Evolutionary conservation across 2,888 invertebrate species (phyloP), one percentile per base, ranked within the genome.

Genomic region (Steinernema hermaphroditum): DNA sequence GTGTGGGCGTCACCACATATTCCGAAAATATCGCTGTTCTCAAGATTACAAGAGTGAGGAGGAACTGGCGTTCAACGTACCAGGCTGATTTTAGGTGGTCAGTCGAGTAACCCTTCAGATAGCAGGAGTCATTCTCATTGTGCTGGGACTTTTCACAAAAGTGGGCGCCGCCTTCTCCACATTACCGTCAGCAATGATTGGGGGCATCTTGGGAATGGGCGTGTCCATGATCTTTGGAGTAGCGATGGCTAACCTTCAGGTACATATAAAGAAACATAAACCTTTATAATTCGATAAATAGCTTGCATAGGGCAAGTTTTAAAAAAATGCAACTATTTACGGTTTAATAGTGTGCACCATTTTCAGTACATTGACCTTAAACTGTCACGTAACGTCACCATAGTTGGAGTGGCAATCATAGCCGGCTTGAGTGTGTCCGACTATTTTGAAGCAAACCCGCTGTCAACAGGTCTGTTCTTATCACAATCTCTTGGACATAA

Each of bases 21-120:
- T 76, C 92, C 71, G 93, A 93, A 86, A 93, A 93, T 86, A 92
- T 93, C 41, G 93, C 93, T 0, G 92, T 93, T 0, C 93, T 93
- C 75, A 93, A 93, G 32, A 92, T 92, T 0, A 92, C 92, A 1
- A 92, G 92, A 90, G 92, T 92, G 80, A 77, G 19, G 19, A 46
- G n/a, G 37, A 16, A 43, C 16, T 9, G 16, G 43, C 16, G 43
- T 43, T 16, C 16, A 43, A 43, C 43, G 16, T 16, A 43, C 9
- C 9, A 43, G 16, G 16, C 43, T 14, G 43, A 14, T 29, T 68
- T 32, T 34, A 80, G 79, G 81, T 85, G 8, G 84, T 84, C 16
- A 79, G 80, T 68, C 74, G 84, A n/a, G 54, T 77, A 9, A 83
- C 82, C 8, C 80, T 84, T 79, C 83, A 83, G 68, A 62, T 81